Conservation (phyloP, 2,113 vertebrate genomes). For the Anoura caudifer region DNA sequence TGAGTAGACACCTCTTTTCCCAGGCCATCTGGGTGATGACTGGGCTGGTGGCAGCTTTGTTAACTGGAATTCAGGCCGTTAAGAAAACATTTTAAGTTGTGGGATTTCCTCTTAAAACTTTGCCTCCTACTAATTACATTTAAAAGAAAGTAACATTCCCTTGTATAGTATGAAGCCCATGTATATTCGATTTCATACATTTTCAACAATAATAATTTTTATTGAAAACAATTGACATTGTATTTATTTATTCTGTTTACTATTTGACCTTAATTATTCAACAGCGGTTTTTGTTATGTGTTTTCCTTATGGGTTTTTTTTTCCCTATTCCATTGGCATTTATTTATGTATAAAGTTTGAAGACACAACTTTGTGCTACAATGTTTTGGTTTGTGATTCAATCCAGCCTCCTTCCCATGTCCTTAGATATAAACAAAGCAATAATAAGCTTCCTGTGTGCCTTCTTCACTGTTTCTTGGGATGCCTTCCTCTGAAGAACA, state of each 20-base stretch:
- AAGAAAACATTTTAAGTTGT: background rate
- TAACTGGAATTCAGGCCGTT: background rate
- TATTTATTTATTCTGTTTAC: background rate
- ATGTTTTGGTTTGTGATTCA: background rate
- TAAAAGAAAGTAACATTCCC: background rate
- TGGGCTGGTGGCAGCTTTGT: background rate
- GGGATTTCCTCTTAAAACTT: slow-evolving; percentile 2
- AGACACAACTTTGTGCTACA: background rate
- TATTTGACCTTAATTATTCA: background rate
- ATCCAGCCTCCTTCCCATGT: background rate
- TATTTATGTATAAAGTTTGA: background rate
- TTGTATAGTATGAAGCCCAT: background rate
- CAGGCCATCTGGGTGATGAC: background rate
- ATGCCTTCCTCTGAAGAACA: accelerated
- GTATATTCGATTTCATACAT: background rate
- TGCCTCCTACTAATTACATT: background rate
- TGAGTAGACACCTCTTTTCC: background rate
- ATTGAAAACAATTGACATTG: background rate
- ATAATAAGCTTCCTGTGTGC: background rate
- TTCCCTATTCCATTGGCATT: background rate
- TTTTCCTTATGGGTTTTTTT: background rate
- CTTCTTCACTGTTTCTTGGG: background rate
- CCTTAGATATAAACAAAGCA: background rate
- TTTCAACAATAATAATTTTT: background rate
- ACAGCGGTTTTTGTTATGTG: background rate